Conservation (phyloP, 2,797 vertebrate genomes). For the Tarsius wallacei region DNA sequence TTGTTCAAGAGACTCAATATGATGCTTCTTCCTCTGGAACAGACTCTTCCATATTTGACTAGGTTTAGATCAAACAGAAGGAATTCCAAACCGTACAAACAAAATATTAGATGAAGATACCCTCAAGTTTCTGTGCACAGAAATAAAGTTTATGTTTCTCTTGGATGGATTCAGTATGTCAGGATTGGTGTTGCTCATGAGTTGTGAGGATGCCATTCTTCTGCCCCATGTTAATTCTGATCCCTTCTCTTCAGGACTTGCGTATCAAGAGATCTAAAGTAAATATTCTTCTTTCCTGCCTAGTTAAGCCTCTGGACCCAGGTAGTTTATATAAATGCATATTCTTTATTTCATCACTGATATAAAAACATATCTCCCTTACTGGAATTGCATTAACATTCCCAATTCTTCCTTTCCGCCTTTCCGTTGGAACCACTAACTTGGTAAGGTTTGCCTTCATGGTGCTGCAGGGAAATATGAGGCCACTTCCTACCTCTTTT, state of each 20-base stretch:
- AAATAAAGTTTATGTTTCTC: not conserved
- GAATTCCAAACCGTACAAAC: not conserved
- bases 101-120: not conserved
- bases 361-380: not conserved
- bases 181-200: not conserved
- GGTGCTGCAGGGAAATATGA: not conserved
- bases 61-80: not conserved
- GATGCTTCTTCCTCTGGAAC: not conserved
- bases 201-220: not conserved
- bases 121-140: not conserved
- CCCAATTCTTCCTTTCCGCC: not conserved
- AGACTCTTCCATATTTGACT: not conserved
- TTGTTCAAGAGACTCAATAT: not conserved
- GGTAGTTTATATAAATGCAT: not conserved
- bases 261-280: not conserved
- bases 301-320: not conserved
- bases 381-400: not conserved
- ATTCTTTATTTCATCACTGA: conserved; percentile 3
- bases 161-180: not conserved
- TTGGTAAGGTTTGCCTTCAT: not conserved
- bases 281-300: not conserved
- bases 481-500: not conserved
- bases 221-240: not conserved
- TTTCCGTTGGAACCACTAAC: not conserved
- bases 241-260: not conserved